Percentiles rank a stretch among this genome's conserved stretches.
These are phyloP conservation scores for Champsocephalus gunnari DNA, from an alignment of 2,797 vertebrate genomes.

Conservation along the genomic window DNA sequence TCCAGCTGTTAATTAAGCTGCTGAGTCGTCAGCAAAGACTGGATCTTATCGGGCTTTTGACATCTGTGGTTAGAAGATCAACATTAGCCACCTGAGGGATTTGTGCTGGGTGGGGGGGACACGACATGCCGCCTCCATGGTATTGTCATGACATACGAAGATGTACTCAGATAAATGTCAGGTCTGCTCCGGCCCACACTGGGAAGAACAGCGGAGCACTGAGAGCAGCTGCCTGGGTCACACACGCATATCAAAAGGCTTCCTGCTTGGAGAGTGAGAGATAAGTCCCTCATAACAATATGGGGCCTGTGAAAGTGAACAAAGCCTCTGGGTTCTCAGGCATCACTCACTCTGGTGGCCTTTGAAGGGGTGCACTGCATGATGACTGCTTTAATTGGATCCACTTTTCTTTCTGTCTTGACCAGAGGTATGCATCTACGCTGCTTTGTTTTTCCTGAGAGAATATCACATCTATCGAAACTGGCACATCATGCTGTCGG, in stretches of 20 bases:
- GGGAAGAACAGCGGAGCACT: conserved; percentile 35
- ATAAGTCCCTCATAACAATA: conserved; percentile 61
- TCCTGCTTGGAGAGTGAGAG: conserved; percentile 46
- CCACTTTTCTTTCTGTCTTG: background rate
- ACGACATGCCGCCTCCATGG: conserved; percentile 46
- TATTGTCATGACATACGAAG: conserved; percentile 71
- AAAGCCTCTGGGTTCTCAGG: conserved; percentile 34
- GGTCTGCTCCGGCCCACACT: conserved; percentile 45
- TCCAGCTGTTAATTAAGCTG: conserved; percentile 65
- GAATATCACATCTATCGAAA: conserved; percentile 31
- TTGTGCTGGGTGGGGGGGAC: conserved; percentile 16
- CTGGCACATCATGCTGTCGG: conserved; percentile 8
- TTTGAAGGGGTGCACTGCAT: conserved; percentile 9
- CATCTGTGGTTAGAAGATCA: conserved; percentile 38
- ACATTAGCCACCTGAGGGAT: conserved; percentile 28
- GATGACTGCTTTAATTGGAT: conserved; percentile 48
- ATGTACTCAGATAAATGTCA: conserved; percentile 71
- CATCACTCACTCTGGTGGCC: conserved; percentile 17
- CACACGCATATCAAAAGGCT: conserved; percentile 62
- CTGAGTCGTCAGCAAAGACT: conserved; percentile 27
- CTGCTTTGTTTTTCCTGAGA: conserved; percentile 18
- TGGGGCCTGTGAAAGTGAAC: conserved; percentile 35
- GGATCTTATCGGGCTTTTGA: conserved; percentile 48
- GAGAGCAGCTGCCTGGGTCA: conserved; percentile 57
- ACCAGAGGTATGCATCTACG: conserved; percentile 9